Conservation (phyloP, 2,888 invertebrate genomes). For the Papilio elwesi region DNA sequence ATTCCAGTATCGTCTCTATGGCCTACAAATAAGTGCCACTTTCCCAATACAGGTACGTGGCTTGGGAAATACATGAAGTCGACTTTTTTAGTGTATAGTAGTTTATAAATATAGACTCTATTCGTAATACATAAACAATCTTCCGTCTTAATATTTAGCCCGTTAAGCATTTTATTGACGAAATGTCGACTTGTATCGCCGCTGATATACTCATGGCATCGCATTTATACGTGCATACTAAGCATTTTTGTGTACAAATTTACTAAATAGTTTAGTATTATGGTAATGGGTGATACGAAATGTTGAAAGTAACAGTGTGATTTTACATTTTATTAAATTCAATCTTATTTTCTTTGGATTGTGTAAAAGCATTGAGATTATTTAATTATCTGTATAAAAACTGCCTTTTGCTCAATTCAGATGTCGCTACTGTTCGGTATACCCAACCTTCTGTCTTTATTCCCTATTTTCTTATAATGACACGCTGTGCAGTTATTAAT, state of each 20-base stretch:
- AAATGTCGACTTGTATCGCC: neutral
- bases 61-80: constrained; percentile 11
- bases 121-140: constrained; percentile 5
- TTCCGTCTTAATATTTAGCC: constrained; percentile 13
- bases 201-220: neutral
- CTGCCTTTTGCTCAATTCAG: too few species aligned
- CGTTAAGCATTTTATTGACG: neutral
- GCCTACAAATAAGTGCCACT: constrained; percentile 5
- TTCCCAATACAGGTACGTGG: constrained; percentile 1
- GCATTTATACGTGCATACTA: constrained; percentile 11
- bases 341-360: neutral
- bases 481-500: too few species aligned
- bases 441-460: too few species aligned
- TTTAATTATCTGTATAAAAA: too few species aligned
- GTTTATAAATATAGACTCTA: neutral
- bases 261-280: constrained; percentile 6
- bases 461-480: too few species aligned
- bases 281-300: neutral
- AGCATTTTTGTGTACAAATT: constrained; percentile 23
- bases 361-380: neutral
- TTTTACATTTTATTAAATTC: neutral
- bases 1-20: constrained; percentile 16
- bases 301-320: neutral
- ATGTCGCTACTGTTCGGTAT: too few species aligned
- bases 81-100: constrained; percentile 7